Evolutionary conservation across 2,888 invertebrate genomes (phyloP), one percentile per base, ranked within the genome.

Genomic region (Xylota sylvarum): DNA sequence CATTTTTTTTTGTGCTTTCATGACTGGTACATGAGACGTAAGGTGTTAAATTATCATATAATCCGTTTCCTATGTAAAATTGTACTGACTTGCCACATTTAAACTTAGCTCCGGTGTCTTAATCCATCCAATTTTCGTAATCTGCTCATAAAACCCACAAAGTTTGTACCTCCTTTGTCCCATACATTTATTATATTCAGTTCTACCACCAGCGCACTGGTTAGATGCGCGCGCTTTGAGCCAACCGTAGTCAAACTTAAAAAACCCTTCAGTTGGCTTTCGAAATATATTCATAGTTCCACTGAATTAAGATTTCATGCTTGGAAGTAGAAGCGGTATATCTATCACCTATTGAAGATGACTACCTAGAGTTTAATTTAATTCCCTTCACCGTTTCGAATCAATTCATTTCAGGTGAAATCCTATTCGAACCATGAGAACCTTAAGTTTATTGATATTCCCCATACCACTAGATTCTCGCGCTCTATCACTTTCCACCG

Each of bases 401-500:
- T 72, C 64, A 37, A 58, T 65, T 67, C 10, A 14, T 65, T 65
- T 14, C 23, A 56, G n/a, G 46, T 35, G 10, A 46, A 48, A 48
- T 55, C 27, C 65, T 0, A 23, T 70, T 70, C n/a, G n/a, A 55
- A n/a, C 32, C 46, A 56, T 64, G 70, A 43, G 74, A 69, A 46
- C 55, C 27, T 19, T 37, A 35, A 46, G 79, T 79, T 78, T 55
- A 72, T 48, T 79, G 78, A 79, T 79, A 58, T 56, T 32, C 55
- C 19, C 40, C 50, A 9, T 10, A 50, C 35, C 46, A 65, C 19
- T 1, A 23, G 5, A 14, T 32, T 19, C 17, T 27, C 5, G 4
- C 17, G 17, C 58, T 77, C 60, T 19, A 55, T 62, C 55, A 72
- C 46, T 72, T 64, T 62, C 48, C 46, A 70, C 70, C 52, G 62